phyloP scores from a whole-genome alignment of 1,140 invertebrate species.

The Tetragonula clypearis region DNA sequence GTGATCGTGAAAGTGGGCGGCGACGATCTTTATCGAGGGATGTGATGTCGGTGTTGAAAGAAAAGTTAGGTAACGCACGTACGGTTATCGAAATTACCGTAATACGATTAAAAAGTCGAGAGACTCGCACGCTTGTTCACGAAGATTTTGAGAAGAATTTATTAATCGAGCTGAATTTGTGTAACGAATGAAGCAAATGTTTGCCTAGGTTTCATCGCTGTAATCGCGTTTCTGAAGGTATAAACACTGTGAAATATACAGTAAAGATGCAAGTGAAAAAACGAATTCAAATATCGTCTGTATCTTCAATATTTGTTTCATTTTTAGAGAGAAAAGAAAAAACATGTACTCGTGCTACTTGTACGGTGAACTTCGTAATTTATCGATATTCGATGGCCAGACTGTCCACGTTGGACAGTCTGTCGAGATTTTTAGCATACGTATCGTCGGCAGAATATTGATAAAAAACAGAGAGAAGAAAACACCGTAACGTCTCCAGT shows the following conservation, averaged over 20 bases:
- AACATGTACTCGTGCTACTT: not conserved
- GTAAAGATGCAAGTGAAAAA: not conserved
- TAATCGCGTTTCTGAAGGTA: not conserved
- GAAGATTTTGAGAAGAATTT: too few species aligned
- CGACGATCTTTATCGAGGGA: not conserved
- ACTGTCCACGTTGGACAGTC: not conserved
- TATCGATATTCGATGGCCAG: not conserved
- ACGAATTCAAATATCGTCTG: not conserved
- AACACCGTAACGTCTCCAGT: not conserved
- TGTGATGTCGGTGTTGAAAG: not conserved
- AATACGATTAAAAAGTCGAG: too few species aligned
- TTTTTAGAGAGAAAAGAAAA: not conserved
- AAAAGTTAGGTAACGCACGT: not conserved
- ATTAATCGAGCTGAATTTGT: not conserved
- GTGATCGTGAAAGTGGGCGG: constrained; percentile 56
- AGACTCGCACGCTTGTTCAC: too few species aligned
- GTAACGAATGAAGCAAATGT: not conserved
- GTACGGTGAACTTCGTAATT: not conserved
- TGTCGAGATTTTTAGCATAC: not conserved
- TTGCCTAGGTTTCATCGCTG: not conserved
- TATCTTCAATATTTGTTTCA: not conserved
- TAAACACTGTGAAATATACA: not conserved
- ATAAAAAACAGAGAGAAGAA: not conserved
- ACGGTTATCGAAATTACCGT: not conserved
- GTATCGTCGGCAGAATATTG: not conserved